These are phyloP conservation scores for Turritopsis dohrnii DNA, from an alignment of 30 jellyfish, hydroid and myxozoan species.

Conservation along the genomic window DNA sequence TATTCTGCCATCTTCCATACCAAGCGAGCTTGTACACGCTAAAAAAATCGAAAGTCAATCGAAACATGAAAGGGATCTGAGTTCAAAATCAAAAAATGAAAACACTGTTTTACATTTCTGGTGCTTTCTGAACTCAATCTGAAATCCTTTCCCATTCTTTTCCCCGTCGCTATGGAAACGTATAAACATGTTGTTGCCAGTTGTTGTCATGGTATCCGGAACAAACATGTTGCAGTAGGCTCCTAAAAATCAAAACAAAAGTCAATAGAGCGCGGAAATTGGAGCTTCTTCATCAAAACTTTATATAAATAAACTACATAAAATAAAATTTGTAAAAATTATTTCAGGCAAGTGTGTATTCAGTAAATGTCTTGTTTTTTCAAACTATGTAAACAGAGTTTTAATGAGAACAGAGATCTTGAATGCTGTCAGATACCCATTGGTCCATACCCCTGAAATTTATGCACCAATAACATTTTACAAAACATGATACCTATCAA, in stretches of 20 bases:
- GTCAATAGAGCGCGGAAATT: neutral
- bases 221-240: conserved; percentile 57
- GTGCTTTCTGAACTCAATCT: conserved; percentile 46
- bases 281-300: too few relatives aligned
- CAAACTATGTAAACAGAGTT: too few relatives aligned
- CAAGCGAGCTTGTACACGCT: conserved; percentile 69
- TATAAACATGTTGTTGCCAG: conserved; percentile 38
- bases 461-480: neutral
- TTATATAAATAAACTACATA: too few relatives aligned
- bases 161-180: conserved; percentile 46
- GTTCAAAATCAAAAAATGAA: too few relatives aligned
- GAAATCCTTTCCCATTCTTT: conserved; percentile 65
- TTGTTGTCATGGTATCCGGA: conserved; percentile 64
- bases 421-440: too few relatives aligned
- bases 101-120: conserved; percentile 61
- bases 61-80: conserved; percentile 27
- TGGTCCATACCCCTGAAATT: too few relatives aligned
- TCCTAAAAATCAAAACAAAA: conserved; percentile 32
- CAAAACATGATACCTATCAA: conserved; percentile 50
- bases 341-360: too few relatives aligned
- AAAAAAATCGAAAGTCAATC: neutral
- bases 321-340: too few relatives aligned
- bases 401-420: too few relatives aligned
- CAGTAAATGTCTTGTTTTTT: too few relatives aligned
- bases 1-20: conserved; percentile 85